These are phyloP conservation scores for Saccopteryx leptura DNA, from an alignment of 2,113 vertebrate species.

Conservation along the genomic window DNA sequence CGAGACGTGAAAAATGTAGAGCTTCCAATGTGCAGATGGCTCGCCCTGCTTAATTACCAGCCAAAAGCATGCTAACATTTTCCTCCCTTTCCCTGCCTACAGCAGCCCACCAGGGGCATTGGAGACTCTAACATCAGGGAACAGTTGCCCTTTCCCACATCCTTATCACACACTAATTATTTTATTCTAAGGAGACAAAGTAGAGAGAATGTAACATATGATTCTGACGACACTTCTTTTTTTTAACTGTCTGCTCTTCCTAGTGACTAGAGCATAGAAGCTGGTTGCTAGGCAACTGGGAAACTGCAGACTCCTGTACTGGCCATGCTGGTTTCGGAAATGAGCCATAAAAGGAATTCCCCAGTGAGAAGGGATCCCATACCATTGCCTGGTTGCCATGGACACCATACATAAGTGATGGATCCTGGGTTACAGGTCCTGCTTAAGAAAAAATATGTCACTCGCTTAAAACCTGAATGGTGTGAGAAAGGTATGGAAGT, in stretches of 20 bases:
- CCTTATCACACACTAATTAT: slow-evolving; percentile 75
- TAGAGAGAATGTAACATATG: slow-evolving; percentile 82
- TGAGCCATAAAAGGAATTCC: slow-evolving; percentile 91
- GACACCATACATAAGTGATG: slow-evolving; percentile 89
- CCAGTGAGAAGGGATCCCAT: slow-evolving; percentile 86
- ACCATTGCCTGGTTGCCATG: slow-evolving; percentile 89
- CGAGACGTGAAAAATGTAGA: slow-evolving; percentile 74
- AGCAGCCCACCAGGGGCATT: slow-evolving; percentile 60
- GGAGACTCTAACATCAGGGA: not conserved
- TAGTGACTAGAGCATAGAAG: slow-evolving; percentile 87
- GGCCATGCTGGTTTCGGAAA: slow-evolving; percentile 89
- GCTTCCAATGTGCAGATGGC: slow-evolving; percentile 80
- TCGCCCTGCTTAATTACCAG: slow-evolving; percentile 79
- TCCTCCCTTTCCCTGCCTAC: slow-evolving; percentile 57
- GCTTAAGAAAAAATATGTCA: slow-evolving; percentile 81
- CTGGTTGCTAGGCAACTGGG: slow-evolving; percentile 91
- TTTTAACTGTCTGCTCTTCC: slow-evolving; percentile 81
- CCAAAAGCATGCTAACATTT: slow-evolving; percentile 42
- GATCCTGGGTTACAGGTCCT: slow-evolving; percentile 85
- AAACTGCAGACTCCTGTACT: slow-evolving; percentile 87
- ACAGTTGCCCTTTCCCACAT: slow-evolving; percentile 67
- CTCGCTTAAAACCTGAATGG: slow-evolving; percentile 53
- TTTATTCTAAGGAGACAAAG: slow-evolving; percentile 82
- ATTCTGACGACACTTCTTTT: slow-evolving; percentile 78
- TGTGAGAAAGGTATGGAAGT: slow-evolving; percentile 41